Evolutionary conservation across 1,140 invertebrate species (phyloP), one percentile per base, ranked within the genome.

Genomic region (Diabrotica undecimpunctata): DNA sequence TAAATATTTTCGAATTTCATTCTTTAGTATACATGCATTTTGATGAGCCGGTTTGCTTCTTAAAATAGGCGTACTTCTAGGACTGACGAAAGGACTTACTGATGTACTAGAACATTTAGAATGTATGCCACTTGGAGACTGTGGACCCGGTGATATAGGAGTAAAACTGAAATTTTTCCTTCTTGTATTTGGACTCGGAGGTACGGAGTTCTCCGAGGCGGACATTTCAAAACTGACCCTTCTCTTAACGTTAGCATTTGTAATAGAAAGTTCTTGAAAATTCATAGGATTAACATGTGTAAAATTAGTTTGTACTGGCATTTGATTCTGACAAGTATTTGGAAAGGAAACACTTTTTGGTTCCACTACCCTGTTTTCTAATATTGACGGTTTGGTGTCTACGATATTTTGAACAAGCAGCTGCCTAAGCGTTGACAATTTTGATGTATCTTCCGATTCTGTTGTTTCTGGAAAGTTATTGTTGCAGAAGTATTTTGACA

Each of bases 61-160:
- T 9, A 86, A 85, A 1, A 90, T 83, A 0, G 90, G 89, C 2
- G 91, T 92, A 66, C 88, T 87, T 25, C 90, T 81, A 0, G 92
- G 92, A 71, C 91, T 93, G 2, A 93, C 90, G 76, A 94, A 94
- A 3, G 91, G 91, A 76, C 89, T 92, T n/a, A 86, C 86, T 62
- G 82, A 84, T 4, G 84, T 82, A 37, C 81, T 83, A 62, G 77
- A 86, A 68, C 76, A 84, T 71, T 82, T 83, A 5, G 81, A 83
- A 39, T 81, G 78, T 46, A 75, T 79, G 70, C 79, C 83, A 54
- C 82, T 83, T 13, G 85, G 86, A 5, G 83, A 85, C 73, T 84
- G 82, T 35, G 87, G 85, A 61, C 87, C 85, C 6, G 90, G 90
- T 35, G 71, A 84, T 82, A 68, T 82, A 60, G 74, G 81, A 71